These are phyloP conservation scores for Hydrophis major DNA, from an alignment of 2,797 vertebrate species.

Conservation along the genomic window DNA sequence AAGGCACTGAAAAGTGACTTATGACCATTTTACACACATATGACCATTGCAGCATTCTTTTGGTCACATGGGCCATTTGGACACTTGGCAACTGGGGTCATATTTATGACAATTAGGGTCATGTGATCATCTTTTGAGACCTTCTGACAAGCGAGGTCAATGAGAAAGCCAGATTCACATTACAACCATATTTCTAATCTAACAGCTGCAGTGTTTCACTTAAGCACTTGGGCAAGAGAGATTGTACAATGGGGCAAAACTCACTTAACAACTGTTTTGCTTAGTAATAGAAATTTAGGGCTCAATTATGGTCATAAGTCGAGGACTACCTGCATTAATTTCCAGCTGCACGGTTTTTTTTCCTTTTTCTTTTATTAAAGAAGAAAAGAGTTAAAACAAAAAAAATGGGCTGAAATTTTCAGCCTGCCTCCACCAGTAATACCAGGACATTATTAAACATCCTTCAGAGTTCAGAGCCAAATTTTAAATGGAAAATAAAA, in stretches of 20 bases:
- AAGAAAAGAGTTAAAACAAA: not conserved
- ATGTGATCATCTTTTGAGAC: not conserved
- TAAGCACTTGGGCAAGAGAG: not conserved
- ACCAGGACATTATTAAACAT: not conserved
- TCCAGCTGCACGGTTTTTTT: not conserved
- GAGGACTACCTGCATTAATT: not conserved
- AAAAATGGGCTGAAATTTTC: not conserved
- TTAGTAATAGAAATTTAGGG: not conserved
- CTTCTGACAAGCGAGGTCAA: not conserved
- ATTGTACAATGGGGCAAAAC: not conserved
- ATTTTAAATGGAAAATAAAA: not conserved
- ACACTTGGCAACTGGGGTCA: not conserved
- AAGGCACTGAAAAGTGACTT: not conserved
- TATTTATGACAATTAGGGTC: not conserved
- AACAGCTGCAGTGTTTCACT: not conserved
- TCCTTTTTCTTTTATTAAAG: not conserved
- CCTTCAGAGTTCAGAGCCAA: not conserved
- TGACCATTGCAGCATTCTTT: not conserved
- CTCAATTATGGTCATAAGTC: not conserved
- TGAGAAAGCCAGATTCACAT: not conserved
- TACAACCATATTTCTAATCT: not conserved
- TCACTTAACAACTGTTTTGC: not conserved
- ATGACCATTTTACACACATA: not conserved
- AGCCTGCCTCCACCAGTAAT: not conserved
- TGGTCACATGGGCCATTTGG: not conserved